A percentile compares a stretch with the other conserved stretches of the same genome.
Evolutionary conservation across 2,113 vertebrate genomes (phyloP).

Genomic region (Bolborhynchus lineola): DNA sequence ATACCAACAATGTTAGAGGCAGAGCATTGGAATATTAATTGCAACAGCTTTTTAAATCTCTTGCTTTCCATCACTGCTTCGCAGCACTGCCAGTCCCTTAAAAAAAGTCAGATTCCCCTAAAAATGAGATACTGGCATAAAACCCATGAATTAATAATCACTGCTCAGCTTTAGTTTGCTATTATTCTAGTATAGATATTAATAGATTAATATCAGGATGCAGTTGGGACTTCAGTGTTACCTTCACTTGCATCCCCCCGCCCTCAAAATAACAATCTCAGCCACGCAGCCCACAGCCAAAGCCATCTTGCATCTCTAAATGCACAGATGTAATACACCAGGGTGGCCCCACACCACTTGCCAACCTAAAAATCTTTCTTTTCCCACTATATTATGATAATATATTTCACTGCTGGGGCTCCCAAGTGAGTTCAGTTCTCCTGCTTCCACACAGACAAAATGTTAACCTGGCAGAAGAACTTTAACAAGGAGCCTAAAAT

Average conservation of each 20-base stretch:
- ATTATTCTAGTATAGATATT: not conserved
- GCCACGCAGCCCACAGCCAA: not conserved
- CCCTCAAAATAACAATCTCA: not conserved
- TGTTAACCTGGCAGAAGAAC: constrained; percentile 11
- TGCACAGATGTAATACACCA: not conserved
- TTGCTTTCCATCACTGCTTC: not conserved
- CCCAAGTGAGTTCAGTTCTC: constrained; percentile 29
- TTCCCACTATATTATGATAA: constrained; percentile 31
- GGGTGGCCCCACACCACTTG: not conserved
- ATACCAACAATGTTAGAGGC: not conserved
- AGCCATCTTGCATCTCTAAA: not conserved
- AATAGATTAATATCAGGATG: not conserved
- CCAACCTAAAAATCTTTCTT: not conserved
- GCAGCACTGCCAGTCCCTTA: not conserved
- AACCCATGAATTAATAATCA: not conserved
- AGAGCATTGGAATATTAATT: not conserved
- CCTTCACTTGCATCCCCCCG: not conserved
- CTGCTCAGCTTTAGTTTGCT: not conserved
- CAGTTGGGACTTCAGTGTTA: not conserved
- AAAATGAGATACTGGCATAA: not conserved
- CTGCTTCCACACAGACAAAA: constrained; percentile 17
- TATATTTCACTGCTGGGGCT: constrained; percentile 18
- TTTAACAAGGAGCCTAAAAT: constrained; percentile 35
- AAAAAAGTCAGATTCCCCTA: not conserved
- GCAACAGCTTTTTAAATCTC: not conserved